phyloP scores from a whole-genome alignment of 2,113 vertebrate species.

The Anolis carolinensis region DNA sequence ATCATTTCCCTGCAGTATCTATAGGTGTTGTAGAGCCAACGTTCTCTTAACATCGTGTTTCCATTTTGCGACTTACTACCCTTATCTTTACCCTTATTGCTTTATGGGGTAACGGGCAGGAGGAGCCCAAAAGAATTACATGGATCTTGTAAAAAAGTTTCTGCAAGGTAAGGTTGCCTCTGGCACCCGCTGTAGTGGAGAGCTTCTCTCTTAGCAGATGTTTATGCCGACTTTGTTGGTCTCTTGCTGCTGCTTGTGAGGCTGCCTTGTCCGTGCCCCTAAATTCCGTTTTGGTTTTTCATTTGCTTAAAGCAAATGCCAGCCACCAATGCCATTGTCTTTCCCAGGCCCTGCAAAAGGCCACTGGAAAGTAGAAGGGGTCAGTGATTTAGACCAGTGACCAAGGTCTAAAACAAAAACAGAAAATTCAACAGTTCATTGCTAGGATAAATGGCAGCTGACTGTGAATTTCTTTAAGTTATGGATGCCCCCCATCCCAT shows the following conservation, averaged over 20 bases:
- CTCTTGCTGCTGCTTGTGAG: neutral
- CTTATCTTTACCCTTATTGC: neutral
- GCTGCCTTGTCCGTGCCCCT: neutral
- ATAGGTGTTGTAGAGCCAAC: neutral
- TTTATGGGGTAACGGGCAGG: conserved; percentile 4
- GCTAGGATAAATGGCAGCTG: neutral
- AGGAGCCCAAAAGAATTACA: neutral
- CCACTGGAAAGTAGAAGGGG: neutral
- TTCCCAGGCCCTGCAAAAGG: too few relatives aligned
- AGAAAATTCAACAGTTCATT: neutral
- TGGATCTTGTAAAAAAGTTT: neutral
- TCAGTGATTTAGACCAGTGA: too few relatives aligned
- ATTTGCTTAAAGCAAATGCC: neutral
- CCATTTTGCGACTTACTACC: neutral
- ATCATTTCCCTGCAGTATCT: neutral
- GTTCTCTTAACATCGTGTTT: neutral
- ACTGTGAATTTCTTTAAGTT: neutral
- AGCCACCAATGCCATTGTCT: too few relatives aligned
- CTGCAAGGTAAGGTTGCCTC: neutral
- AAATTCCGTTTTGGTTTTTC: neutral
- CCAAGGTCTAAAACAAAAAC: too few relatives aligned
- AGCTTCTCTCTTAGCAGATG: too few relatives aligned
- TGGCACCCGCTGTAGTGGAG: neutral
- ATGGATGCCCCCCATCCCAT: neutral
- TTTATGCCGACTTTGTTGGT: neutral